Conservation (phyloP, 2,797 vertebrate genomes). For the Halcyon badia region DNA sequence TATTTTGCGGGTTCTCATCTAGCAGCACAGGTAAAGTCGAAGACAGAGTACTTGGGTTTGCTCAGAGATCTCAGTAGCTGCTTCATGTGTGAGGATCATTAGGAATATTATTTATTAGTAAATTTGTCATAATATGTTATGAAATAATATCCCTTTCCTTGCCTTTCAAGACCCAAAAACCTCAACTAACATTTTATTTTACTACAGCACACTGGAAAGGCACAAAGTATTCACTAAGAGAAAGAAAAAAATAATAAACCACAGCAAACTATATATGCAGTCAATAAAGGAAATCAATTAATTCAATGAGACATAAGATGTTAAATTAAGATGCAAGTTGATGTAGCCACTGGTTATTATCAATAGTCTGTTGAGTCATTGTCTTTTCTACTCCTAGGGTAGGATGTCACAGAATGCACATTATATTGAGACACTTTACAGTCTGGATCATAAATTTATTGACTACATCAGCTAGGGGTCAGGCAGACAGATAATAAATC, state of each 20-base stretch:
- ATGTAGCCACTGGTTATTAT: constrained; percentile 1
- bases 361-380: not conserved
- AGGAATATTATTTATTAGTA: not conserved
- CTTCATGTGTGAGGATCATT: not conserved
- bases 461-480: not conserved
- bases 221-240: not conserved
- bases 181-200: not conserved
- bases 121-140: not conserved
- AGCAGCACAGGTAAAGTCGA: not conserved
- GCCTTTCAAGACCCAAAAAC: not conserved
- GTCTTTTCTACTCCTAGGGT: not conserved
- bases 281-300: constrained; percentile 34
- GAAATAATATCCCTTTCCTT: not conserved
- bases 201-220: not conserved
- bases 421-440: not conserved
- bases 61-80: not conserved
- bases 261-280: not conserved
- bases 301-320: constrained; percentile 18
- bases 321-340: not conserved
- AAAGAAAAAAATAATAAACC: not conserved
- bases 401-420: not conserved
- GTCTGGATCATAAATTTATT: constrained; percentile 15
- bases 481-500: not conserved
- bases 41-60: not conserved
- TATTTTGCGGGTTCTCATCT: not conserved